Conservation (phyloP, 2,113 vertebrate genomes). For the Rhynchopsitta pachyrhyncha region DNA sequence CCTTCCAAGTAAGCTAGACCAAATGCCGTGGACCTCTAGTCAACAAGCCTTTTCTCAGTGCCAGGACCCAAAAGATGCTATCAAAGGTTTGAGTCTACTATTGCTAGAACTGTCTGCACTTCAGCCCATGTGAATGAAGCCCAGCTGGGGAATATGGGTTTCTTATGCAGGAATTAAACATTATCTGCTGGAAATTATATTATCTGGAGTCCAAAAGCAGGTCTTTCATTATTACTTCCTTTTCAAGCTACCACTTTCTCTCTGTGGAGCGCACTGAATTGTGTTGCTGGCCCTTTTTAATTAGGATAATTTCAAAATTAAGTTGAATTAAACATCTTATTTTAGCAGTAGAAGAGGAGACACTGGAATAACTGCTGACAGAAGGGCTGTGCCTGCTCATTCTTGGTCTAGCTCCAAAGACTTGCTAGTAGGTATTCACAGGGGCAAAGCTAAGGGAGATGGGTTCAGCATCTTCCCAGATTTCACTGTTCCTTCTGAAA, state of each 20-base stretch:
- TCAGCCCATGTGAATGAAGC: fast-evolving
- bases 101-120: background rate
- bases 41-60: background rate
- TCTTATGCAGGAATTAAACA: background rate
- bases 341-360: background rate
- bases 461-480: background rate
- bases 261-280: background rate
- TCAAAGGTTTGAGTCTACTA: fast-evolving
- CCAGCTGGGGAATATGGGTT: background rate
- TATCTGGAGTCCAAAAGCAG: background rate
- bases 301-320: constrained; percentile 27
- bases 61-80: background rate
- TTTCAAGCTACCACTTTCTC: background rate
- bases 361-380: background rate
- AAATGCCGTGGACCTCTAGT: background rate
- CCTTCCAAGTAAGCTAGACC: background rate
- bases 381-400: background rate
- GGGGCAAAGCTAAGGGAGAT: background rate
- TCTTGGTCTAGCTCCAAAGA: background rate
- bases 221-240: background rate
- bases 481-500: background rate
- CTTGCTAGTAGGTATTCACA: background rate
- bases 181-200: background rate
- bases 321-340: constrained; percentile 10
- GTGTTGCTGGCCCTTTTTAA: constrained; percentile 23